These are phyloP conservation scores for Ataeniobius toweri DNA, from an alignment of 2,797 vertebrate species.

Conservation along the genomic window DNA sequence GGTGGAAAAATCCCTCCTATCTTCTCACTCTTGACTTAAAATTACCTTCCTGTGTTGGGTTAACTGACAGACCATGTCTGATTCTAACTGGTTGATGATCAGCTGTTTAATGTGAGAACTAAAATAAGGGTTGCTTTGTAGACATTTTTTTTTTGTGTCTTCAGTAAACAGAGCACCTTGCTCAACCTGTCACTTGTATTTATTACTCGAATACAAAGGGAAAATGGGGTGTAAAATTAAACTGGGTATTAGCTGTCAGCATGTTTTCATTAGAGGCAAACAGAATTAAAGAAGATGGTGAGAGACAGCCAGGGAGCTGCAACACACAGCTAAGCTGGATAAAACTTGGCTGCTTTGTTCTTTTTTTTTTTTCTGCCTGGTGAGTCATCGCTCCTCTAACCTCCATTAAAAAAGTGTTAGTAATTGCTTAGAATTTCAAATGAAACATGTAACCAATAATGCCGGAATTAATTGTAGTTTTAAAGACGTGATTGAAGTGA, in stretches of 20 bases:
- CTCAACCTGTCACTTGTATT: slow-evolving; percentile 65
- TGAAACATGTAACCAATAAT: slow-evolving; percentile 31
- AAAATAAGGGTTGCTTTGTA: slow-evolving; percentile 37
- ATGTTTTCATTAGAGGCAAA: slow-evolving; percentile 71
- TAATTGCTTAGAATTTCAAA: slow-evolving; percentile 41
- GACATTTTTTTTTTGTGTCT: slow-evolving; percentile 11
- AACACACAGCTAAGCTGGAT: slow-evolving; percentile 58
- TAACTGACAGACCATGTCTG: slow-evolving; percentile 59
- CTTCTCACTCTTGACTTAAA: slow-evolving; percentile 39
- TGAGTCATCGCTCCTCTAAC: slow-evolving; percentile 67
- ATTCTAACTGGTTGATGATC: slow-evolving; percentile 73
- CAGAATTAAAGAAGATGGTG: slow-evolving; percentile 70
- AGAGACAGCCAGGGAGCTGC: slow-evolving; percentile 57
- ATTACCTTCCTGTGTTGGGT: slow-evolving; percentile 50
- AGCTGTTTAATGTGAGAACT: slow-evolving; percentile 55
- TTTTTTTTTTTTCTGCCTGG: slow-evolving; percentile 41
- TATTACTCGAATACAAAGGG: slow-evolving; percentile 56
- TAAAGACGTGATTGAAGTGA: slow-evolving; percentile 13
- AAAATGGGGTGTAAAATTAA: slow-evolving; percentile 64
- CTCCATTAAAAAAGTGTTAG: slow-evolving; percentile 40
- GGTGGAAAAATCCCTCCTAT: slow-evolving; percentile 19
- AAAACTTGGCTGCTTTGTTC: slow-evolving; percentile 47
- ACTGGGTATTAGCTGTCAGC: slow-evolving; percentile 72
- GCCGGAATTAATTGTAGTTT: slow-evolving; percentile 14
- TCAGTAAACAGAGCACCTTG: slow-evolving; percentile 40